A percentile compares a stretch with the other conserved stretches of the same genome.
Conservation (phyloP, 2,113 vertebrate genomes). For the Aramus guarauna region DNA sequence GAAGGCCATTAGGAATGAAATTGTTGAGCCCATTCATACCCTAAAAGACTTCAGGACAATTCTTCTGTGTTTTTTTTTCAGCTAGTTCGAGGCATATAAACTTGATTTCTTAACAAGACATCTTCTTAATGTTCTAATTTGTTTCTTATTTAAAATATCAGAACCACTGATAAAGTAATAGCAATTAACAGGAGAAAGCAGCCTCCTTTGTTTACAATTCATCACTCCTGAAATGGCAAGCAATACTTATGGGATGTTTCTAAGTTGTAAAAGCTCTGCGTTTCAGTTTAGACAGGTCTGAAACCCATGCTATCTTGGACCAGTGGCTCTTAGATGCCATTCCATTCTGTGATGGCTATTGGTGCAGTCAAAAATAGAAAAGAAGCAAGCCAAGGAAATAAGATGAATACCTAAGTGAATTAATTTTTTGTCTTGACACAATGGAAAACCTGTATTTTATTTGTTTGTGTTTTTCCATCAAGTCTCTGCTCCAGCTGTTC, state of each 20-base stretch:
- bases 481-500: neutral
- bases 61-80: neutral
- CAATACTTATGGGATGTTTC: neutral
- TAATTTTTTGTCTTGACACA: neutral
- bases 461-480: neutral
- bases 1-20: neutral
- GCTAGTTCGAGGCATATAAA: neutral
- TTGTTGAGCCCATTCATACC: neutral
- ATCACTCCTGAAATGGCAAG: neutral
- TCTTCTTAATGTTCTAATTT: neutral
- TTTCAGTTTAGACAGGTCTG: neutral
- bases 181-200: neutral
- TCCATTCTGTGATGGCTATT: neutral
- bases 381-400: neutral
- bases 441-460: neutral
- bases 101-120: neutral
- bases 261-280: neutral
- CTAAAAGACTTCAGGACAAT: neutral
- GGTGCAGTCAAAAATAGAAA: neutral
- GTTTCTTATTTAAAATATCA: neutral
- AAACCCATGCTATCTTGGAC: neutral
- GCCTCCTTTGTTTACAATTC: neutral
- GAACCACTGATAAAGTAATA: neutral
- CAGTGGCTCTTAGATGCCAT: neutral
- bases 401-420: neutral